Evolutionary conservation across 2,888 invertebrate species (phyloP).

Genomic region (Furcula furcula): DNA sequence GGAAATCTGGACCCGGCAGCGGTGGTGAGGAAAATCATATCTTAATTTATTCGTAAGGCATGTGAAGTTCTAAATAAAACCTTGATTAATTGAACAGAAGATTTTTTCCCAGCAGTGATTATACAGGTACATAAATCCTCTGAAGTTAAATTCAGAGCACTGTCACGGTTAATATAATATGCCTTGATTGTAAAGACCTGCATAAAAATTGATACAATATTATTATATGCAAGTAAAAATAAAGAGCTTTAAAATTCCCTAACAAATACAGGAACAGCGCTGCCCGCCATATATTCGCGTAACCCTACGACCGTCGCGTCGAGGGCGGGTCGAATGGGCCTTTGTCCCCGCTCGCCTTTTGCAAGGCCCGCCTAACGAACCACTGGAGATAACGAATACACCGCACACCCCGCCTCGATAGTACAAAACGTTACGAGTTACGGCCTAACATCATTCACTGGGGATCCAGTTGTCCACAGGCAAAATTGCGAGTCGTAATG

Average conservation of each 20-base stretch:
- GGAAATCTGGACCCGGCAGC: too few relatives aligned
- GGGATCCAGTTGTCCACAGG: background rate
- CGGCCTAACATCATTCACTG: slow-evolving; percentile 11
- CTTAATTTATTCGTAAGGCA: too few relatives aligned
- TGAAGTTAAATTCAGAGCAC: too few relatives aligned
- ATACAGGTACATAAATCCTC: too few relatives aligned
- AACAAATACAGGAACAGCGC: background rate
- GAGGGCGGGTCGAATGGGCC: slow-evolving; percentile 25
- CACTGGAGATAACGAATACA: slow-evolving; percentile 54
- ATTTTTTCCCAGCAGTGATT: too few relatives aligned
- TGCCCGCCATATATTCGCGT: slow-evolving; percentile 13
- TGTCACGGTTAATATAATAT: too few relatives aligned
- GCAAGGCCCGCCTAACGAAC: slow-evolving; percentile 49
- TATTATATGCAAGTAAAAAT: too few relatives aligned
- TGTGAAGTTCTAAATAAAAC: too few relatives aligned
- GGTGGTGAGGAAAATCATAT: too few relatives aligned
- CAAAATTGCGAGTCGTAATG: background rate
- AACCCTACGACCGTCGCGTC: slow-evolving; percentile 28
- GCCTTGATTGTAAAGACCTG: too few relatives aligned
- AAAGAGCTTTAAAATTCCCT: background rate
- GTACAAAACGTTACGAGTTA: slow-evolving; percentile 11
- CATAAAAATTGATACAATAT: too few relatives aligned
- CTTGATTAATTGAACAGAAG: too few relatives aligned
- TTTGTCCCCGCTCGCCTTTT: slow-evolving; percentile 38
- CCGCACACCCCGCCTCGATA: slow-evolving; percentile 14